Evolutionary conservation across 2,888 invertebrate genomes (phyloP), one percentile per base, ranked within the genome.

Genomic region (Labia minor): DNA sequence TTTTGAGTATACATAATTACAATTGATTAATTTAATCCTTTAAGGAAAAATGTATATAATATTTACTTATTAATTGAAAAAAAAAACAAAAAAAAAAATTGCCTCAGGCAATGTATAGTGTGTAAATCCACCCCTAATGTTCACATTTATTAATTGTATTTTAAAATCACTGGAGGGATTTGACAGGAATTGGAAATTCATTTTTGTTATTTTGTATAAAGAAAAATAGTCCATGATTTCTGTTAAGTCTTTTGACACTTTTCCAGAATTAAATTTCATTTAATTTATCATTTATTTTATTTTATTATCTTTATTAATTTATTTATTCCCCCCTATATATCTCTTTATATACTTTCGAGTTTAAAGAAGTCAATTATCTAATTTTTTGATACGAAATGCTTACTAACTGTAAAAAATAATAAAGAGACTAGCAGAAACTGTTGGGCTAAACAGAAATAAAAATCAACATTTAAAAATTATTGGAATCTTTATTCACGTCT

Each of bases 121-220:
- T 49, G 49, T 49, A 49, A 49, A 49, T 49, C 49, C 62, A 62
- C 33, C 63, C 62, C 62, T 68, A 65, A 65, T 68, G 65, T 65
- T 33, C 68, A 68, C 61, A 61, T 68, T 61, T 65, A 65, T 64
- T 66, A 16, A 62, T 65, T 21, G 65, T 62, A 37, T 65, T 62
- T 62, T 37, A 64, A 33, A 69, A 70, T 67, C 66, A 68, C 64
- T 69, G 69, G 69, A 70, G 70, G 70, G 70, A 70, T 69, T 67
- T 64, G 64, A 63, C 67, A 70, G 69, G 68, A 69, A 70, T 69
- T 68, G 69, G 68, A 69, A 67, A 64, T 62, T 19, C 49, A 37
- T 49, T 49, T 49, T 49, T n/a, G 14, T 49, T 49, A 49, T 49
- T 49, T 49, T 49, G 49, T 49, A 49, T 3, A 49, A 49, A 49